A percentile compares a stretch with the other conserved stretches of the same genome.
Evolutionary conservation across 30 jellyfish, hydroid and myxozoan genomes (phyloP).

Genomic region (Aurelia sp.): DNA sequence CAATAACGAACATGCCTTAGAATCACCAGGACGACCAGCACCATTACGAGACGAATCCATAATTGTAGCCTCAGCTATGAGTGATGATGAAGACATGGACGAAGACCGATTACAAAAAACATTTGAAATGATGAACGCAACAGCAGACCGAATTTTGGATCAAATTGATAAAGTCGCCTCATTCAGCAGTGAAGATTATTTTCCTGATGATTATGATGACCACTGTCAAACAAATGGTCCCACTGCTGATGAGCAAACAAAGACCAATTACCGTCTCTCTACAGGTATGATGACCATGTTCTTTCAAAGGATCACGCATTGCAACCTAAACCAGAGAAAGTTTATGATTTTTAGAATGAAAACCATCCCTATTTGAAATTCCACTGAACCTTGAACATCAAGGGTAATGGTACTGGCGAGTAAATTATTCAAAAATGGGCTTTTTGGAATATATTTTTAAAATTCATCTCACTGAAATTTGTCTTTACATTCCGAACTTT

Average conservation of each 20-base stretch:
- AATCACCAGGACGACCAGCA: neutral
- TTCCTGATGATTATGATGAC: conserved; percentile 2
- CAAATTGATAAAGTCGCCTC: conserved; percentile 58
- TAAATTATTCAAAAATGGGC: no score
- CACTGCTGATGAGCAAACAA: neutral
- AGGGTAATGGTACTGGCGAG: no score
- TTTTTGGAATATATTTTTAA: no score
- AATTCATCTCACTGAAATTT: no score
- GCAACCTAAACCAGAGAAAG: no score
- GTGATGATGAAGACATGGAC: conserved; percentile 31
- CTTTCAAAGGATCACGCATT: no score
- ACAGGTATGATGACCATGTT: neutral
- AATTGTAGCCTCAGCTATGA: conserved; percentile 40
- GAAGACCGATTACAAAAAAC: conserved; percentile 45
- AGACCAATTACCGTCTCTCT: neutral
- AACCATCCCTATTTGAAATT: no score
- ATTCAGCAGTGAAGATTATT: conserved; percentile 26
- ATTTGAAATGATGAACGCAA: conserved; percentile 49
- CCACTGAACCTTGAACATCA: no score
- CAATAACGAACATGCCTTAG: no score
- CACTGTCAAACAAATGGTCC: neutral
- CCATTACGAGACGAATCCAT: conserved; percentile 42
- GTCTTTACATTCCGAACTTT: no score
- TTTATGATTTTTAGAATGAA: no score
- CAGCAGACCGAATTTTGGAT: conserved; percentile 66